Conservation (phyloP, 2,888 invertebrate species). For the Priocnemis perturbator region DNA sequence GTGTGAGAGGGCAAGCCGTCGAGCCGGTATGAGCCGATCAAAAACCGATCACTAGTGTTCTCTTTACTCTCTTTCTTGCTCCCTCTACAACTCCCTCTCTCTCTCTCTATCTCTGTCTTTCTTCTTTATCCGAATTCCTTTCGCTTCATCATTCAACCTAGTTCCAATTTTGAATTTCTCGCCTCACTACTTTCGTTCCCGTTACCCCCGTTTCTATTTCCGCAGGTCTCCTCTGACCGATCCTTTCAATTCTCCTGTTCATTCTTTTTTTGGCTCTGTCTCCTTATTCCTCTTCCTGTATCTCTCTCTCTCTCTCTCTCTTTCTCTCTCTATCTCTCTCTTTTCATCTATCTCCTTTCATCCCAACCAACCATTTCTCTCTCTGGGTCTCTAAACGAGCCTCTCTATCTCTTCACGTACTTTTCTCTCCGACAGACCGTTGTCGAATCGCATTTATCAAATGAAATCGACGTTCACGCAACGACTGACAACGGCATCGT, state of each 20-base stretch:
- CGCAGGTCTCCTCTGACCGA: slow-evolving; percentile 4
- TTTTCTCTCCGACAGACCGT: slow-evolving; percentile 9
- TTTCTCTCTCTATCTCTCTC: too few species aligned
- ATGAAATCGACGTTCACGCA: slow-evolving; percentile 47
- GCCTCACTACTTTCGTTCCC: slow-evolving; percentile 40
- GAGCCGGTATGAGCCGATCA: slow-evolving; percentile 73
- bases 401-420: slow-evolving; percentile 5
- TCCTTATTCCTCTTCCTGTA: slow-evolving; percentile 9
- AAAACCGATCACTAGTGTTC: slow-evolving; percentile 62
- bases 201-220: slow-evolving; percentile 29
- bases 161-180: slow-evolving; percentile 1
- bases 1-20: slow-evolving; percentile 69
- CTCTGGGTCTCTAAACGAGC: not conserved
- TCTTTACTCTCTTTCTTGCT: slow-evolving; percentile 18
- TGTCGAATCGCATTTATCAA: slow-evolving; percentile 44
- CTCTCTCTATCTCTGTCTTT: slow-evolving; percentile 40
- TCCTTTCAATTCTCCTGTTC: slow-evolving; percentile 40
- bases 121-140: slow-evolving; percentile 18
- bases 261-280: slow-evolving; percentile 7
- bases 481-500: slow-evolving; percentile 22
- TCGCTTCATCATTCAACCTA: not conserved
- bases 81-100: slow-evolving; percentile 25
- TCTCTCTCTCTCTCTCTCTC: too few species aligned
- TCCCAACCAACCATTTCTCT: not conserved
- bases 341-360: slow-evolving; percentile 48